These are phyloP conservation scores for Drosophila mayri DNA, from an alignment of 1,140 invertebrate species.

Conservation along the genomic window DNA sequence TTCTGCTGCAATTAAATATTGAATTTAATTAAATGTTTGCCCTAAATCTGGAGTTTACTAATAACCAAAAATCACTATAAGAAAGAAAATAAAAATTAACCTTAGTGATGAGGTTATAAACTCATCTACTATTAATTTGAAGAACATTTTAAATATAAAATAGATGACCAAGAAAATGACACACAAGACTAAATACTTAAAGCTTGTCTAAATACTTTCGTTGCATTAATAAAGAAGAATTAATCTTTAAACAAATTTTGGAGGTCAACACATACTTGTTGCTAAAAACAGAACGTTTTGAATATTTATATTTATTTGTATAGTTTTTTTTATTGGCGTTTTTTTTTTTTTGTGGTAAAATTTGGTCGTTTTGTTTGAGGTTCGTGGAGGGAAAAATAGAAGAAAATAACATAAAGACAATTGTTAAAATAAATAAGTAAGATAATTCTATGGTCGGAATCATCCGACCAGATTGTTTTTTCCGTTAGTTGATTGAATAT, in stretches of 20 bases:
- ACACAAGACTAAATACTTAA: conserved; percentile 13
- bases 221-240: conserved; percentile 11
- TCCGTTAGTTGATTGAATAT: background rate
- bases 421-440: conserved; percentile 17
- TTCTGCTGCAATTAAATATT: background rate
- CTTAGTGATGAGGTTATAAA: background rate
- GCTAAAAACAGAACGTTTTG: conserved; percentile 13
- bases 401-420: conserved; percentile 20
- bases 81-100: background rate
- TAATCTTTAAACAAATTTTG: conserved; percentile 8
- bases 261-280: conserved; percentile 19
- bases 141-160: background rate
- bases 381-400: conserved; percentile 18
- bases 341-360: conserved; percentile 6
- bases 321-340: conserved; percentile 12
- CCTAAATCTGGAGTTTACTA: background rate
- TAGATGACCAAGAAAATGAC: conserved; percentile 8
- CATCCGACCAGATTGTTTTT: conserved; percentile 5
- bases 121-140: background rate
- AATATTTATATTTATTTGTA: conserved; percentile 15
- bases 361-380: conserved; percentile 13
- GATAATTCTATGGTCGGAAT: conserved; percentile 3
- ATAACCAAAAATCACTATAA: background rate
- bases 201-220: conserved; percentile 17
- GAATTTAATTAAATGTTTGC: background rate